Conservation (phyloP, 1,140 invertebrate genomes). For the Ceratina japonica region DNA sequence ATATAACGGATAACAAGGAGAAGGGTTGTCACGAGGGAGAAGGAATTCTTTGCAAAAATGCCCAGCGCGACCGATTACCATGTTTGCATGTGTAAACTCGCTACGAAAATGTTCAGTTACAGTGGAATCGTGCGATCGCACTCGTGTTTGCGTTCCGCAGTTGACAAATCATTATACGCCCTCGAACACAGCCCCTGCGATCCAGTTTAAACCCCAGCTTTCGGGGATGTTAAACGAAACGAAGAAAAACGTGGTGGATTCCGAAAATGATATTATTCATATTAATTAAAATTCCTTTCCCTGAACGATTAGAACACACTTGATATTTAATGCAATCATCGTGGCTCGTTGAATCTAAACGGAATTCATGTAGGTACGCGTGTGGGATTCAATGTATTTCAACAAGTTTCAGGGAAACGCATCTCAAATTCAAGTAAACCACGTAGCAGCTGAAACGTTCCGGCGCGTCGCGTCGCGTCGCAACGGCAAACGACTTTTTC, state of each 20-base stretch:
- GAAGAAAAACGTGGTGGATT: no score
- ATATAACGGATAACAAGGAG: no score
- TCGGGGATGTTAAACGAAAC: no score
- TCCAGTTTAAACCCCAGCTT: background rate
- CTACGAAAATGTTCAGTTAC: constrained; percentile 11
- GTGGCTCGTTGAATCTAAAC: no score
- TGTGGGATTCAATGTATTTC: background rate
- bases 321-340: no score
- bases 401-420: background rate
- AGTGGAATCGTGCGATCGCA: constrained; percentile 14
- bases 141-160: constrained; percentile 15
- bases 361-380: no score
- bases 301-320: no score
- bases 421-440: background rate
- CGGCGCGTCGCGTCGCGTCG: background rate
- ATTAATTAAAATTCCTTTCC: no score
- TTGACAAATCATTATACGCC: constrained; percentile 39
- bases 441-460: background rate
- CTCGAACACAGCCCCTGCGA: background rate
- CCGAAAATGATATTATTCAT: no score
- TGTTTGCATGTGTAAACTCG: constrained; percentile 11
- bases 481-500: constrained; percentile 13
- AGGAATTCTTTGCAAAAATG: background rate
- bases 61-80: constrained; percentile 4
- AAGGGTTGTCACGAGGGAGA: no score